These are phyloP conservation scores for Chitala chitala DNA, from an alignment of 2,113 vertebrate species.

Conservation along the genomic window DNA sequence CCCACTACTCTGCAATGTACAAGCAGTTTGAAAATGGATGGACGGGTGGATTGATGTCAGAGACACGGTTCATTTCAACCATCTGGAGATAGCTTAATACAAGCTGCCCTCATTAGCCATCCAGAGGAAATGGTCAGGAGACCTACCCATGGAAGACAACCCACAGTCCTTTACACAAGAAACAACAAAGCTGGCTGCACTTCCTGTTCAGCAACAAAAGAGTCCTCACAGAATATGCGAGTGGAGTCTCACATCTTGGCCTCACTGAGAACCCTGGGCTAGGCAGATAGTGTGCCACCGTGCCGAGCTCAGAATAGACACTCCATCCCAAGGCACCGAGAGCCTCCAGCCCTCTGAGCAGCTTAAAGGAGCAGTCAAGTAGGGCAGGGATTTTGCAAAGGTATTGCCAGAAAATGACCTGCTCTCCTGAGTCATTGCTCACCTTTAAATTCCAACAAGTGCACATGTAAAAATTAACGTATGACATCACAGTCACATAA, in stretches of 20 bases:
- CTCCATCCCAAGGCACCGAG: conserved; percentile 16
- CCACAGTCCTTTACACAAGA: not conserved
- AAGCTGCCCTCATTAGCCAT: not conserved
- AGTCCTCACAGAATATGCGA: not conserved
- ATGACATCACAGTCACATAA: not conserved
- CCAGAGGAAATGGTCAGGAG: not conserved
- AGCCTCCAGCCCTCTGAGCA: conserved; percentile 23
- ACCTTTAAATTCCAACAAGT: too few species aligned
- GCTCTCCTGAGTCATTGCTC: not conserved
- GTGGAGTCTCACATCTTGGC: not conserved
- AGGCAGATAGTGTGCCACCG: conserved; percentile 22
- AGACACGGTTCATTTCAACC: not conserved
- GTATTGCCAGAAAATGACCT: not conserved
- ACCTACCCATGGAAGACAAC: not conserved
- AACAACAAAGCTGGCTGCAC: too few species aligned
- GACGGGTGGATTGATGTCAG: not conserved
- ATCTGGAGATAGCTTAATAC: not conserved
- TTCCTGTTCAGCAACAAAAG: not conserved
- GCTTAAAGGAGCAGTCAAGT: conserved; percentile 24
- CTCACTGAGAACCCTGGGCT: conserved; percentile 16
- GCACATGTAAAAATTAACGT: too few species aligned
- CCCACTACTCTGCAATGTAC: too few species aligned
- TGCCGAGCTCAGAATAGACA: conserved; percentile 28
- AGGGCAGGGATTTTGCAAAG: conserved; percentile 12
- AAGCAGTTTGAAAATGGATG: not conserved